A percentile compares a stretch with the other conserved stretches of the same genome.
These are phyloP conservation scores for Drosophila azteca DNA, from an alignment of 1,140 invertebrate genomes.

Conservation along the genomic window DNA sequence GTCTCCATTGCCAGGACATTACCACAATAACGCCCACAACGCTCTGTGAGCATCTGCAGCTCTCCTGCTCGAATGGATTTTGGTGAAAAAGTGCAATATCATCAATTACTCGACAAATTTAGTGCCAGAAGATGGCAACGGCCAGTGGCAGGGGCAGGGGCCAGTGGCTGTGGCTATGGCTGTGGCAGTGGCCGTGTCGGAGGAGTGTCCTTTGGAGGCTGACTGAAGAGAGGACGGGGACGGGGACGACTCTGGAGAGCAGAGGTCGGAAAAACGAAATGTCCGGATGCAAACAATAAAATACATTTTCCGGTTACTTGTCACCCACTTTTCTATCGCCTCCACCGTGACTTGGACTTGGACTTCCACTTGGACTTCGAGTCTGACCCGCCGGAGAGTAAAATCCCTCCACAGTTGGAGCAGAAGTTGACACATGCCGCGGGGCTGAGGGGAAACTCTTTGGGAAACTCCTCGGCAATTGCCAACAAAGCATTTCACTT, in stretches of 20 bases:
- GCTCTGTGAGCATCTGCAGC: constrained; percentile 41
- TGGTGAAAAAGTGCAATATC: constrained; percentile 73
- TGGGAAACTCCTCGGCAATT: constrained; percentile 75
- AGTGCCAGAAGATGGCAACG: constrained; percentile 37
- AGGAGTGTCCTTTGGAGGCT: neutral
- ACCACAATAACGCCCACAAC: constrained; percentile 49
- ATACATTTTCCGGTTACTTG: constrained; percentile 82
- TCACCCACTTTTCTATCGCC: constrained; percentile 72
- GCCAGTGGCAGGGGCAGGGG: neutral
- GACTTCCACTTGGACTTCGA: constrained; percentile 1
- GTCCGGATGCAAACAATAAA: constrained; percentile 82
- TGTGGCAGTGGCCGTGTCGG: neutral
- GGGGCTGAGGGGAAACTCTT: constrained; percentile 27
- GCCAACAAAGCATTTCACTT: constrained; percentile 79
- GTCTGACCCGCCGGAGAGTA: constrained; percentile 27
- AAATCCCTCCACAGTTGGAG: constrained; percentile 54
- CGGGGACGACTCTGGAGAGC: neutral
- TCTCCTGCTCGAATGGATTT: constrained; percentile 2
- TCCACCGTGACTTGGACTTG: neutral
- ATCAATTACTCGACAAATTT: constrained; percentile 80
- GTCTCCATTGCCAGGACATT: constrained; percentile 28
- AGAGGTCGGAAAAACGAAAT: constrained; percentile 67
- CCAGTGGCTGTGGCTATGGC: too few species aligned
- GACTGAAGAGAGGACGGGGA: neutral
- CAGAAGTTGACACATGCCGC: constrained; percentile 76